A percentile compares a stretch with the other conserved stretches of the same genome.
phyloP scores from a whole-genome alignment of 1,140 invertebrate species.

The Diploscapter pachys region DNA sequence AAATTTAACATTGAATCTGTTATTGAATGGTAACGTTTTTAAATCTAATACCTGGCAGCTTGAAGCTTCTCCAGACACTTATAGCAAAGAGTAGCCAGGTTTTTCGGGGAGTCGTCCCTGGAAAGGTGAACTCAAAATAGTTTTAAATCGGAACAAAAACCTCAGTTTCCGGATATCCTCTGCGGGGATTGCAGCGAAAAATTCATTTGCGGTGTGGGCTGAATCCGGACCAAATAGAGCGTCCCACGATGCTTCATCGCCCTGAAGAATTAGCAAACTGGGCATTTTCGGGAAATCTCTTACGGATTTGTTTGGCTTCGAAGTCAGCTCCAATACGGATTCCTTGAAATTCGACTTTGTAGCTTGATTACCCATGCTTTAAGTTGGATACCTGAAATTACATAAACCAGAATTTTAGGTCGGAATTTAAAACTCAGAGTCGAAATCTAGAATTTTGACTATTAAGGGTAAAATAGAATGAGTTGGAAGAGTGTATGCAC shows the following conservation, averaged over 20 bases:
- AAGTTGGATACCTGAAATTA: background rate
- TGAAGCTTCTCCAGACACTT: conserved; percentile 82
- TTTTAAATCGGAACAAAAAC: background rate
- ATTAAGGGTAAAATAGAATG: too few relatives aligned
- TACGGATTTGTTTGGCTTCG: conserved; percentile 74
- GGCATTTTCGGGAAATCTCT: conserved; percentile 66
- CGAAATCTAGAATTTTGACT: too few relatives aligned
- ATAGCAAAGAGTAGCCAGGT: conserved; percentile 94
- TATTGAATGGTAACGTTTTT: too few relatives aligned
- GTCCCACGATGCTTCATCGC: conserved; percentile 93
- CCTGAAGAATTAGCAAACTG: conserved; percentile 59
- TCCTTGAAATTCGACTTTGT: conserved; percentile 95
- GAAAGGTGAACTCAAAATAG: background rate
- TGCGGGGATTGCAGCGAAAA: conserved; percentile 90
- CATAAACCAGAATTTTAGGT: too few relatives aligned
- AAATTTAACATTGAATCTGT: too few relatives aligned
- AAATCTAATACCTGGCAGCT: conserved; percentile 5
- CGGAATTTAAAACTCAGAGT: too few relatives aligned
- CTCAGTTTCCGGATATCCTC: conserved; percentile 84
- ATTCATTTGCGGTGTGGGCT: conserved; percentile 87
- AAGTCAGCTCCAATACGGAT: conserved; percentile 90
- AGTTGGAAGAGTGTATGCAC: background rate
- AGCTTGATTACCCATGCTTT: conserved; percentile 87
- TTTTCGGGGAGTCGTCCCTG: conserved; percentile 87
- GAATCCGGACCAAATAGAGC: conserved; percentile 92